phyloP scores from a whole-genome alignment of 2,113 vertebrate genomes.

The Anolis sagrei region DNA sequence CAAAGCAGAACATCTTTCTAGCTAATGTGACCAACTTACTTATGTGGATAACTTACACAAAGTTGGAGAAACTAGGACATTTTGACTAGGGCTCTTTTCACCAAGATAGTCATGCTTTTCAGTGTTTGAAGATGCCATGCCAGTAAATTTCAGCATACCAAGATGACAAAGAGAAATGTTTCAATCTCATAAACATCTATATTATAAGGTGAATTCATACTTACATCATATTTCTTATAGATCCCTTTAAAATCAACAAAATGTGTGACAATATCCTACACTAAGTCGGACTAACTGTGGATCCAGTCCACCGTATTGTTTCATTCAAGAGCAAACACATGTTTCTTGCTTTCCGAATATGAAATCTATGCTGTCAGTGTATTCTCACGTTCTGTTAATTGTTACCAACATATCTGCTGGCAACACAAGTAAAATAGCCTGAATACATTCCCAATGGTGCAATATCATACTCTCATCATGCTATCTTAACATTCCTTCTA shows the following conservation, averaged over 20 bases:
- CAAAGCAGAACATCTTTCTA: too few relatives aligned
- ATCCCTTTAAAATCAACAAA: too few relatives aligned
- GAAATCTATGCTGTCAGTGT: background rate
- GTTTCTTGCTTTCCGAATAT: background rate
- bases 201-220: too few relatives aligned
- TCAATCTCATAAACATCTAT: background rate
- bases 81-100: too few relatives aligned
- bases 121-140: background rate
- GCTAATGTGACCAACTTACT: too few relatives aligned
- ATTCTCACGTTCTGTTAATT: background rate
- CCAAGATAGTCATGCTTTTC: too few relatives aligned
- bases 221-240: too few relatives aligned
- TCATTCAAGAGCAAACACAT: background rate
- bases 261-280: too few relatives aligned
- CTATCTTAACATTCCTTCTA: background rate
- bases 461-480: background rate
- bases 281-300: too few relatives aligned
- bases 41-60: too few relatives aligned
- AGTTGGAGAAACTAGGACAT: too few relatives aligned
- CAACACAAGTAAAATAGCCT: background rate
- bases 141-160: background rate
- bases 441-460: background rate
- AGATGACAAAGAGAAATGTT: background rate
- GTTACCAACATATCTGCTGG: background rate
- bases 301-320: too few relatives aligned